Evolutionary conservation across 2,797 vertebrate genomes (phyloP), one percentile per base, ranked within the genome.

Genomic region (Chaunax sp.): DNA sequence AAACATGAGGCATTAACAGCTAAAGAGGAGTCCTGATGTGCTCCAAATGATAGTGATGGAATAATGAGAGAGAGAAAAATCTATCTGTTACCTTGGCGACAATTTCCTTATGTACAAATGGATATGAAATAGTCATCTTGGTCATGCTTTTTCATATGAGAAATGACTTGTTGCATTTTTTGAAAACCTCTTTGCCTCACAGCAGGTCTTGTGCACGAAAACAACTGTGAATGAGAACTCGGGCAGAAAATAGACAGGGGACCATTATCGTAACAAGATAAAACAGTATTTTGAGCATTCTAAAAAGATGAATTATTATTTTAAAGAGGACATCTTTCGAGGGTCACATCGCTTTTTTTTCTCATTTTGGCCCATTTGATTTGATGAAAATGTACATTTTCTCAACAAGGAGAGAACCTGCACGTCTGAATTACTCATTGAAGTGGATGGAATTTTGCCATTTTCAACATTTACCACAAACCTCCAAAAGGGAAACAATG

Each of bases 1-100:
- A 52, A 69, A 71, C n/a, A 66, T 18, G 5, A 13, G 26, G 5
- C 20, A 51, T 11, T 11, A 67, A 60, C 33, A 43, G 30, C 16
- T 60, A 44, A 63, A 66, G 22, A 51, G 45, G 26, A 73, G 26
- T 25, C 22, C 38, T 62, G 41, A 56, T 58, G 43, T 50, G 60
- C 66, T 71, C 18, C 26, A 83, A 77, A 82, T 70, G 49, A 71
- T 10, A 58, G 26, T 12, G 25, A 58, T 33, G 64, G 50, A 74
- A 68, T 64, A 87, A 75, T 56, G 60, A 64, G 28, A 66, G 61
- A 53, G 28, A 30, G 28, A 76, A 78, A 76, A 86, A 82, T 81
- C 61, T 83, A 93, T 88, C 90, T 88, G 95, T 96, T 95, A 85
- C 94, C 95, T 78, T 94, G 94, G 95, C 90, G 94, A 98, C 93